These are phyloP conservation scores for Enteromius anoplus DNA, from an alignment of 2,797 vertebrate genomes.

Conservation along the genomic window DNA sequence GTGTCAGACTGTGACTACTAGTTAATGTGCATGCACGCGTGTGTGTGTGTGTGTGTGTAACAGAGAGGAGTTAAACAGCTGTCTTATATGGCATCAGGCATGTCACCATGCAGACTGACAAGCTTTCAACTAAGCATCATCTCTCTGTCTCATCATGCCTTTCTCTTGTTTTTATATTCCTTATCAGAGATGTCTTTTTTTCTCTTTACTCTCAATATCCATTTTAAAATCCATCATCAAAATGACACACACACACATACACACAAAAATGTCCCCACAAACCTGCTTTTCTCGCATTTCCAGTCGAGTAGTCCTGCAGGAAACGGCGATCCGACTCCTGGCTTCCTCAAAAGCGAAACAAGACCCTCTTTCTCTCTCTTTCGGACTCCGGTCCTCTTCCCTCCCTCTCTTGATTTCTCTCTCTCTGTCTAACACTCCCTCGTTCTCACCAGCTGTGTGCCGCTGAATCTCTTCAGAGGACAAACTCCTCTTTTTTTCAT, in stretches of 20 bases:
- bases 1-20: conserved; percentile 24
- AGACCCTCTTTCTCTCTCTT: conserved; percentile 51
- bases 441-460: conserved; percentile 58
- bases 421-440: conserved; percentile 44
- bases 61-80: conserved; percentile 28
- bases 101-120: conserved; percentile 29
- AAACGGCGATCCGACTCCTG: conserved; percentile 38
- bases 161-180: conserved; percentile 32
- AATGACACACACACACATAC: conserved; percentile 39
- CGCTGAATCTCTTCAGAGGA: conserved; percentile 62
- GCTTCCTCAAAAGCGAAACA: conserved; percentile 54
- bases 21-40: not conserved
- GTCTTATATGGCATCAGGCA: conserved; percentile 10
- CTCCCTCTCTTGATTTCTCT: conserved; percentile 43
- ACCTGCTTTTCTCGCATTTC: conserved; percentile 55
- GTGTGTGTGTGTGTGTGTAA: not conserved
- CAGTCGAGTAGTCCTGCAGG: conserved; percentile 45
- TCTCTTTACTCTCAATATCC: not conserved
- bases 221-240: conserved; percentile 36
- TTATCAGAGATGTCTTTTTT: conserved; percentile 21
- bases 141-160: conserved; percentile 8
- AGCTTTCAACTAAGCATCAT: conserved; percentile 13
- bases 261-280: conserved; percentile 34
- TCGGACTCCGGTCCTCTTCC: conserved; percentile 34
- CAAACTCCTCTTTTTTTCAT: conserved; percentile 61